Evolutionary conservation across 2,113 vertebrate species (phyloP).

Genomic region (Nycticryphes semicollaris): DNA sequence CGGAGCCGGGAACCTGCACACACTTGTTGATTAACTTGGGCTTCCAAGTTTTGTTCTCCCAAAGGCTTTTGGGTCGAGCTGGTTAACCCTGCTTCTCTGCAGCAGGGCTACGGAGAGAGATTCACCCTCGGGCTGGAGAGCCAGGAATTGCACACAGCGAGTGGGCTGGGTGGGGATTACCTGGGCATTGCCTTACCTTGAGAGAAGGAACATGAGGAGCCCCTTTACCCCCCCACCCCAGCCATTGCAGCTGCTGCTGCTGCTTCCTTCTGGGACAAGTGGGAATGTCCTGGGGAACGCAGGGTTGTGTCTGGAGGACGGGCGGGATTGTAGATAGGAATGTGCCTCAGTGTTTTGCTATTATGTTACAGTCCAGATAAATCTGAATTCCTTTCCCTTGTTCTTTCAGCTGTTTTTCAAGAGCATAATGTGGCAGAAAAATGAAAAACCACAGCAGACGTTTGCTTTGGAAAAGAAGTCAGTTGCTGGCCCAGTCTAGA

Average conservation of each 20-base stretch:
- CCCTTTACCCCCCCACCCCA: not conserved
- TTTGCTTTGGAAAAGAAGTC: constrained; percentile 67
- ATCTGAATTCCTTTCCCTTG: constrained; percentile 35
- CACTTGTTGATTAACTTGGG: not conserved
- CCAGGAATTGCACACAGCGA: not conserved
- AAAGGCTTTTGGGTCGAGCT: not conserved
- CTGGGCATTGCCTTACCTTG: not conserved
- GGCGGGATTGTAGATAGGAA: not conserved
- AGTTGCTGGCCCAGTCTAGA: constrained; percentile 51
- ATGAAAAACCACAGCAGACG: constrained; percentile 74
- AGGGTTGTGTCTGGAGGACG: not conserved
- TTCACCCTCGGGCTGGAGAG: not conserved
- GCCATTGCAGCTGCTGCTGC: not conserved
- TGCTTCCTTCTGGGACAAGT: not conserved
- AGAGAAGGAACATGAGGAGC: not conserved
- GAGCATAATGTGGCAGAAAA: constrained; percentile 80
- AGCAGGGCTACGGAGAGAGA: not conserved
- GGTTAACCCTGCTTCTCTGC: not conserved
- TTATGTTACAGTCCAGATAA: constrained; percentile 17
- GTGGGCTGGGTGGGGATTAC: not conserved
- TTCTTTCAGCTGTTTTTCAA: constrained; percentile 66
- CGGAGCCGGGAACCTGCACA: not conserved
- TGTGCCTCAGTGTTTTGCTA: not conserved
- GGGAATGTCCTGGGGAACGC: not conserved
- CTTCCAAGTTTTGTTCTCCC: constrained; percentile 5